Conservation (phyloP, 1,140 invertebrate genomes). For the Phymorhynchus buccinoides region DNA sequence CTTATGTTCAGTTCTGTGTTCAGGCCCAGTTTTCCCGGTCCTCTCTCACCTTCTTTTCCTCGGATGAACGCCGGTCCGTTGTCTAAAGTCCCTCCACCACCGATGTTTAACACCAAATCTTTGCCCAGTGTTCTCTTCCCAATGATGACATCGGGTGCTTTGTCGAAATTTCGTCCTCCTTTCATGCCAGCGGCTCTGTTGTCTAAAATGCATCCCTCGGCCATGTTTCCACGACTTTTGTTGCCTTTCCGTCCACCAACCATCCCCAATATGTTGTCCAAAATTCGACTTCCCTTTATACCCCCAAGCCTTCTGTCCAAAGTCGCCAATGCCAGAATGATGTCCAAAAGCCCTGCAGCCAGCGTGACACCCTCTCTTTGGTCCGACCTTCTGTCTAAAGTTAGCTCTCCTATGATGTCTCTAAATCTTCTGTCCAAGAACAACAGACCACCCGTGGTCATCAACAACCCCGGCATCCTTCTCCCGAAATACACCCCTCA, state of each 20-base stretch:
- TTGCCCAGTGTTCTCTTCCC: too few relatives aligned
- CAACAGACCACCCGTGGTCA: neutral
- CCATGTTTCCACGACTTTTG: neutral
- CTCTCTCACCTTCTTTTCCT: neutral
- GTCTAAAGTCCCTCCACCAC: neutral
- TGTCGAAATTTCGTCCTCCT: too few relatives aligned
- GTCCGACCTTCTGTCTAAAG: neutral
- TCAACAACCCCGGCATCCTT: neutral
- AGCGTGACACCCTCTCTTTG: neutral
- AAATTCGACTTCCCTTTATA: neutral
- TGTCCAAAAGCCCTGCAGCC: neutral
- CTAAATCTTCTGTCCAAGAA: neutral
- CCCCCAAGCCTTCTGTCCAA: neutral
- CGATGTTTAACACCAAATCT: neutral
- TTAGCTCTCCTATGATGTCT: neutral
- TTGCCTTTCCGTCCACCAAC: neutral
- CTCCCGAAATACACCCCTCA: too few relatives aligned
- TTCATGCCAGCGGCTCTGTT: too few relatives aligned
- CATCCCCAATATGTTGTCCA: neutral
- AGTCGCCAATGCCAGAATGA: neutral
- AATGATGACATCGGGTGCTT: neutral
- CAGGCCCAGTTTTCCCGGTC: neutral
- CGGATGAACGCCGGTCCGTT: neutral
- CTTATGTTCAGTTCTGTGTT: neutral
- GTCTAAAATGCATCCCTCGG: neutral